Evolutionary conservation across 1,140 invertebrate species (phyloP).

Genomic region (Scaptomyza montana): DNA sequence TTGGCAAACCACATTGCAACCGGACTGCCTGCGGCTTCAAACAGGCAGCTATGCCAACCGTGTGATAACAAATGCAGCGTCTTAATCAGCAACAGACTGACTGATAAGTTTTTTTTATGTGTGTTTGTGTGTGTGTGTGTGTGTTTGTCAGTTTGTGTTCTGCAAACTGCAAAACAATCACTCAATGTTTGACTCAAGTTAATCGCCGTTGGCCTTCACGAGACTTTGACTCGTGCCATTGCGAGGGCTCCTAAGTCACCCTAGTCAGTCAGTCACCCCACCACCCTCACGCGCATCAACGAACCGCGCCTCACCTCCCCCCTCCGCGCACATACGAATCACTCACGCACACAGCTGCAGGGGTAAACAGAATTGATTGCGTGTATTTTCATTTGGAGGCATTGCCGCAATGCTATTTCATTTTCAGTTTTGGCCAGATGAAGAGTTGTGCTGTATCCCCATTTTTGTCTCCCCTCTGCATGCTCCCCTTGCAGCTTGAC

Average conservation of each 20-base stretch:
- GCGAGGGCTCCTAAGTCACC: constrained; percentile 2
- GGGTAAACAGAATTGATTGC: constrained; percentile 79
- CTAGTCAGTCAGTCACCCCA: too few relatives aligned
- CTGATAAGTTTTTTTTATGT: not conserved
- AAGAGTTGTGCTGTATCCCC: constrained; percentile 36
- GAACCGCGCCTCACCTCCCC: not conserved
- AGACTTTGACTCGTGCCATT: constrained; percentile 39
- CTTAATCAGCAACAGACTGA: constrained; percentile 70
- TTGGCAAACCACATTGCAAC: constrained; percentile 21
- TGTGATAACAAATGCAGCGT: constrained; percentile 73
- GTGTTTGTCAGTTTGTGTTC: constrained; percentile 16
- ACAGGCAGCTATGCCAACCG: constrained; percentile 11
- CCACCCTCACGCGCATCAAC: too few relatives aligned
- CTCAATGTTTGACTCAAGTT: constrained; percentile 79
- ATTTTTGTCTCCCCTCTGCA: not conserved
- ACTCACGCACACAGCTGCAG: constrained; percentile 35
- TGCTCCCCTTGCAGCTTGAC: constrained; percentile 4
- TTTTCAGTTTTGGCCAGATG: constrained; percentile 51
- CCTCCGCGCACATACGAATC: constrained; percentile 21
- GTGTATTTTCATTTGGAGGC: constrained; percentile 71
- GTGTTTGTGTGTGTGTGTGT: constrained; percentile 2
- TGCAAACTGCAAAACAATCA: constrained; percentile 72
- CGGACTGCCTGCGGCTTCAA: constrained; percentile 23
- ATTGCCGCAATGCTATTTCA: constrained; percentile 66
- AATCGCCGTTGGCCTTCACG: constrained; percentile 74